phyloP scores from a whole-genome alignment of 2,888 invertebrate species.

The Eledona agricola region DNA sequence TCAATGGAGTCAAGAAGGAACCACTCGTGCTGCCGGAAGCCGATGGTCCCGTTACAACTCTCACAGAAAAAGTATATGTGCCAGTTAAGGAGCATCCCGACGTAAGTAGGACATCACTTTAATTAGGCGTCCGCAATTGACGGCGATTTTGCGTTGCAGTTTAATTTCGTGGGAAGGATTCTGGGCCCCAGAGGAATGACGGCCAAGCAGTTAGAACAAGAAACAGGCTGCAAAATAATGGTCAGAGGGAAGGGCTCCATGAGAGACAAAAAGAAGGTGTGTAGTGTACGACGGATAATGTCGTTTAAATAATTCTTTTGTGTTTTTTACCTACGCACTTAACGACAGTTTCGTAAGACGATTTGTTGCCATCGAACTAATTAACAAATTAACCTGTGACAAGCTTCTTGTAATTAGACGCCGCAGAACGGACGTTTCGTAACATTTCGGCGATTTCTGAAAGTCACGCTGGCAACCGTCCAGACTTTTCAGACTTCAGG shows the following conservation, averaged over 20 bases:
- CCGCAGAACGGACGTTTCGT: conserved; percentile 12
- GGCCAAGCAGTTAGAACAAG: conserved; percentile 99
- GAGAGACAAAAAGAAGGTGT: conserved; percentile 99
- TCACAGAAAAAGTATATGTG: conserved; percentile 99
- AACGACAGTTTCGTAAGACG: conserved; percentile 1
- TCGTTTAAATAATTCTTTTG: conserved; percentile 40
- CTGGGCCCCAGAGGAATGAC: conserved; percentile 99
- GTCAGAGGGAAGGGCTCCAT: conserved; percentile 99
- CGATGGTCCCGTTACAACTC: conserved; percentile 88
- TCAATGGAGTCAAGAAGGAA: conserved; percentile 96
- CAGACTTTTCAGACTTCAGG: conserved; percentile 38
- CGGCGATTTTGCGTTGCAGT: conserved; percentile 75
- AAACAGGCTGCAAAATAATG: conserved; percentile 99
- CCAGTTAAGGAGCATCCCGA: conserved; percentile 99
- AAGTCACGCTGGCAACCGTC: conserved; percentile 33
- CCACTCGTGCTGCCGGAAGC: conserved; percentile 90
- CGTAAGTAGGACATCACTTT: too few relatives aligned
- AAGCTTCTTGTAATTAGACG: conserved; percentile 8
- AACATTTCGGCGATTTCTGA: conserved; percentile 13
- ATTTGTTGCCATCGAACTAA: conserved; percentile 12
- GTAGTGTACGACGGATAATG: conserved; percentile 52
- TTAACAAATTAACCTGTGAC: conserved; percentile 15
- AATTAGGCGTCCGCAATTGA: too few relatives aligned
- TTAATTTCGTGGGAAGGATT: conserved; percentile 99
- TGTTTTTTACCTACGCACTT: conserved; percentile 21